Percentiles rank a stretch among this genome's conserved stretches.
Conservation (phyloP, 2,113 vertebrate species). For the Trogon melanurus region DNA sequence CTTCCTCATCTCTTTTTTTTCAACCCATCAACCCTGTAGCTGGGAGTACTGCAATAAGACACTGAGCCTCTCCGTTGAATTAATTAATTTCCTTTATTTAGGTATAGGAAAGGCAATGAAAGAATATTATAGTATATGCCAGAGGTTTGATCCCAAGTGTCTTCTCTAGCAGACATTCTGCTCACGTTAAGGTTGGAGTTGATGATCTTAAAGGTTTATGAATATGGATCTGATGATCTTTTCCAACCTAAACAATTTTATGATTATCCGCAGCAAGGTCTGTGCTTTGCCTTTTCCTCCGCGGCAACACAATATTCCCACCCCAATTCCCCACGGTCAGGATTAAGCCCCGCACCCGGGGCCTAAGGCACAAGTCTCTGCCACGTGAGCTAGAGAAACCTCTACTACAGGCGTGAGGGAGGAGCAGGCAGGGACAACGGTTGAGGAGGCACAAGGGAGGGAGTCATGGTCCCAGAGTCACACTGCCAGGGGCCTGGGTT, state of each 20-base stretch:
- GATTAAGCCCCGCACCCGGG: not conserved
- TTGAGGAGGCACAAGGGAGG: not conserved
- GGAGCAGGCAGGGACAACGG: not conserved
- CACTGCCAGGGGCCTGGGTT: accelerated
- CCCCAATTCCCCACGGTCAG: not conserved
- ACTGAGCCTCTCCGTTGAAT: not conserved
- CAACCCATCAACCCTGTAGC: not conserved
- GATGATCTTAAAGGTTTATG: too few species aligned
- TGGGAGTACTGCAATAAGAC: not conserved
- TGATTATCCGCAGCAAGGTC: not conserved
- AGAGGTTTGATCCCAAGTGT: not conserved
- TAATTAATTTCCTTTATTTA: conserved; percentile 56
- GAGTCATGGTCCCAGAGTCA: not conserved
- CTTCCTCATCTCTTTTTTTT: not conserved
- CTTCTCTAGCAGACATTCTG: not conserved
- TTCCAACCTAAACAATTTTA: too few species aligned
- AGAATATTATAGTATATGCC: not conserved
- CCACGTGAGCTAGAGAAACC: conserved; percentile 28
- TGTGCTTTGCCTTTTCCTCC: conserved; percentile 13
- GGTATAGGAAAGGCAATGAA: conserved; percentile 53
- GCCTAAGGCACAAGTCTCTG: conserved; percentile 54
- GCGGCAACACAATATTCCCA: not conserved
- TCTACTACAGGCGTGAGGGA: not conserved
- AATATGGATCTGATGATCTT: too few species aligned
- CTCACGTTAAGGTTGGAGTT: not conserved